Percentiles rank a stretch among this genome's conserved stretches.
Evolutionary conservation across 1,140 invertebrate genomes (phyloP).

Genomic region (Drosophila trapezifrons): DNA sequence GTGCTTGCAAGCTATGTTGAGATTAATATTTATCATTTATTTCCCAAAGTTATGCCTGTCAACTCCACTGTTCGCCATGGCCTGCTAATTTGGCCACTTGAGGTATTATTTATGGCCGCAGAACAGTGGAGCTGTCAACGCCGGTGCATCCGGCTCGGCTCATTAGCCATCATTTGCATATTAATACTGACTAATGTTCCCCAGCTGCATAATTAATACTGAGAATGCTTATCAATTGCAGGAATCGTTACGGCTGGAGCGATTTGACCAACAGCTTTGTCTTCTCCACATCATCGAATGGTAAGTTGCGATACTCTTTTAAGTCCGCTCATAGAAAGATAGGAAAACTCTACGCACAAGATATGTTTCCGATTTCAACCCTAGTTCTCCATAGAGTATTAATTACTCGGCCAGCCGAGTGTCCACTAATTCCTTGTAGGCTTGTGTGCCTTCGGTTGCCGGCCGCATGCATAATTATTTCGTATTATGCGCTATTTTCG

Average conservation of each 20-base stretch:
- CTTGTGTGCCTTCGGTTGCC: constrained; percentile 44
- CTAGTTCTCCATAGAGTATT: not conserved
- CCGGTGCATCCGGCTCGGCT: constrained; percentile 10
- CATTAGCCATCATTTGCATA: constrained; percentile 64
- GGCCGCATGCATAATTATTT: constrained; percentile 79
- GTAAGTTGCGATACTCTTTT: constrained; percentile 70
- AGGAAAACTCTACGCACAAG: no score
- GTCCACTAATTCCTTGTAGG: constrained; percentile 12
- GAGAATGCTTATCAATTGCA: constrained; percentile 51
- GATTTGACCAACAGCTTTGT: constrained; percentile 86
- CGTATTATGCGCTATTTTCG: constrained; percentile 64
- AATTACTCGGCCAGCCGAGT: constrained; percentile 15
- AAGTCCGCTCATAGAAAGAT: not conserved
- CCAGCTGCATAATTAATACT: constrained; percentile 53
- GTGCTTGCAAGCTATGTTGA: not conserved
- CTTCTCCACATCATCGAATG: constrained; percentile 85
- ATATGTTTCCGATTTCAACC: no score
- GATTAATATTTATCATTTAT: not conserved
- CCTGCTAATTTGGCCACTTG: constrained; percentile 20
- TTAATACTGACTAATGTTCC: constrained; percentile 56
- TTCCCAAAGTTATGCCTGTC: not conserved
- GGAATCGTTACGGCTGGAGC: constrained; percentile 88
- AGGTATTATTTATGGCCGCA: constrained; percentile 34
- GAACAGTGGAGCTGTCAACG: not conserved
- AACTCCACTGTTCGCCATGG: not conserved